Base-by-base conservation (phyloP, 2,888 invertebrate species). In the Phrixothrix hirtus region DNA sequence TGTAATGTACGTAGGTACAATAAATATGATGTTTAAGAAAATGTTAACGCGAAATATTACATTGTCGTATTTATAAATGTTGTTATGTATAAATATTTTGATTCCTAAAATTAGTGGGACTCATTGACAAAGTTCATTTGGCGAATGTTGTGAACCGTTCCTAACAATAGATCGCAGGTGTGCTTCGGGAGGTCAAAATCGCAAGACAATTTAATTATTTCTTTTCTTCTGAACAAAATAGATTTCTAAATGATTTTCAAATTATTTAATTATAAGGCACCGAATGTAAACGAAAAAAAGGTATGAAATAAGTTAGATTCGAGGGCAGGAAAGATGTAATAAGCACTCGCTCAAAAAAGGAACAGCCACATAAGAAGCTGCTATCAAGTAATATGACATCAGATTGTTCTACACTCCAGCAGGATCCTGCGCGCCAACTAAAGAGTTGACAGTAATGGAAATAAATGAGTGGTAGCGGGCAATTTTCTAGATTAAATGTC, bases 401-500 rank as follows among this genome's bases (percentile, higher is more conserved):
- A 72, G 74, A 74, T 73, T 73, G 72, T 68, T 65, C 63, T 56
- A 46, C 55, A 55, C 55, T 54, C 49, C 57, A 29, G 43, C 61
- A 59, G 57, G 56, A 60, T 53, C 45, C 49, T 44, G 50, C 59
- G 66, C 67, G 62, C 65, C 71, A 72, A 64, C 74, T 74, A 75
- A 77, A 75, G 76, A 76, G 76, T 78, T 81, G 82, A 82, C 81
- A 79, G 77, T 81, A 81, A 81, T 81, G 79, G 79, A 81, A 79
- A 81, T 77, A 79, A 80, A 81, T 79, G 81, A 78, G 77, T 77
- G 77, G 77, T 76, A 75, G 73, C 77, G 77, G 78, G 80, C 82
- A 81, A 82, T 82, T 82, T 81, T 79, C 80, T 81, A 81, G 81
- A 82, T 82, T 82, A 82, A 82, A 82, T 80, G 81, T 81, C 81